Base-by-base conservation (phyloP, 2,797 vertebrate genomes). In the Aldrovandia affinis region DNA sequence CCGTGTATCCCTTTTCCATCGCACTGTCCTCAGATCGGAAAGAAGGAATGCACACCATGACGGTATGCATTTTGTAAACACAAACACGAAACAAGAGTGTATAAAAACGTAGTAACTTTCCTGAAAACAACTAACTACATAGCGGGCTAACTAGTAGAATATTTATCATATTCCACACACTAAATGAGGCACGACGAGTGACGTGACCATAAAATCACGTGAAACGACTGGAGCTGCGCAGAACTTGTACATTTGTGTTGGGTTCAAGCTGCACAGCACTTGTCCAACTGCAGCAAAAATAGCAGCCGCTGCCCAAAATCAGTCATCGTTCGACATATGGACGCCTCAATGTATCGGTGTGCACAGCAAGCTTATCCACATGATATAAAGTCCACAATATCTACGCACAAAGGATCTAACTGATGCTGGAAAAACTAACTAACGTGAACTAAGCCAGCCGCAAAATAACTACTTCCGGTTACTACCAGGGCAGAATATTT, bases 1-100 rank as follows among this genome's bases (percentile, higher is more conserved):
- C 98, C 97, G 98, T 99, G 94, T 95, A 99, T 73, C 97, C 97
- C 89, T 95, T 97, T 90, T 99, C 98, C 86, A 96, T 88, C 33
- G 96, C 95, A 92, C 92, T 98, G 92, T 97, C 97, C 89, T 99
- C 98, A 20, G 96, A 96, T 61, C 98, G 97, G 89, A 98, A 99
- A 78, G 98, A 98, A 80, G 98, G 98, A 77, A 99, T 97, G 89
- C 93, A 97, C 86, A 99, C 96, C 90, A 97, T 95, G 85, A 96
- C 89, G 0, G 92, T 89, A 87, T 94, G 92, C 96, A 96, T 96
- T 20, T 82, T 89, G 36, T 50, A 20, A 52, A 52, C 61, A 81
- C 8, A 18, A 77, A 80, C 25, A 9, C 61, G 0, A 2, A 9
- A 42, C 18, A 81, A 42, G 30, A n/a, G n/a, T 44, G 22, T 42